phyloP scores from a whole-genome alignment of 2,113 vertebrate genomes.

The Siniperca chuatsi region DNA sequence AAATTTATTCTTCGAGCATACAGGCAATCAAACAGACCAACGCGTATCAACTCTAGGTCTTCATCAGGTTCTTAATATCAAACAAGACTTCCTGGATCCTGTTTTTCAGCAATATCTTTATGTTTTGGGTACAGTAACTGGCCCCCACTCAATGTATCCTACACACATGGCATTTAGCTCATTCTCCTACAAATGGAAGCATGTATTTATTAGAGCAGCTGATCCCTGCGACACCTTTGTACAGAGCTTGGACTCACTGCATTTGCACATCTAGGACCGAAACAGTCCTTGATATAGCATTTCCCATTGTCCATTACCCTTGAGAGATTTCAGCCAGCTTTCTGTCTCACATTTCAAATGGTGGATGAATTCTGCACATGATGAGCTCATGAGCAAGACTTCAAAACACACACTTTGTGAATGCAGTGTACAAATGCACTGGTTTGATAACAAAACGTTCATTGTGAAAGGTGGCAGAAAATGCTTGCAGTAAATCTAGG shows the following conservation, averaged over 20 bases:
- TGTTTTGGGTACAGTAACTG: neutral
- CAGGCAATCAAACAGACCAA: no score
- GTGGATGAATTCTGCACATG: neutral
- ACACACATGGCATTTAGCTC: neutral
- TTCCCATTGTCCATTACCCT: neutral
- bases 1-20: no score
- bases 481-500: neutral
- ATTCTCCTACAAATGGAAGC: neutral
- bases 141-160: neutral
- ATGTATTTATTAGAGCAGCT: neutral
- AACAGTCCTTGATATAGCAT: neutral
- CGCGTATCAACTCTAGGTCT: no score
- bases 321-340: neutral
- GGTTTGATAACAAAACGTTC: neutral
- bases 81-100: no score
- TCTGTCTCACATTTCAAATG: neutral
- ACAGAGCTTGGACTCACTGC: neutral
- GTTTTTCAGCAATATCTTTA: no score
- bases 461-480: neutral
- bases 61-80: no score
- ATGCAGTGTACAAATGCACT: neutral
- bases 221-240: neutral
- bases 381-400: neutral
- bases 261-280: neutral
- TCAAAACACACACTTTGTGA: neutral